phyloP scores from a whole-genome alignment of 2,888 invertebrate genomes.

The Epinotia ramella region DNA sequence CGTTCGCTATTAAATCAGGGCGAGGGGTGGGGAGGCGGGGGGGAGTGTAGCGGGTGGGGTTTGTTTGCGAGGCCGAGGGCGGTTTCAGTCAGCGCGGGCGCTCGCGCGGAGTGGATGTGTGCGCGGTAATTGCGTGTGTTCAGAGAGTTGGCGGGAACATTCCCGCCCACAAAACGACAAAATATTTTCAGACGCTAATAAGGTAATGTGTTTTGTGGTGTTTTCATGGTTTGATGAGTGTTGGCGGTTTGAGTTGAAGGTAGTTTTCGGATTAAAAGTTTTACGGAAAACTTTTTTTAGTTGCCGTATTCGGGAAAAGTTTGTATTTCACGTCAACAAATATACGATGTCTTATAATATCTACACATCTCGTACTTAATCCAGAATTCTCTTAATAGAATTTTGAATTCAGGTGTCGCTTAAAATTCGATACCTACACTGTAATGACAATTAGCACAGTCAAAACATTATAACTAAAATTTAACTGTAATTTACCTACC shows the following conservation, averaged over 20 bases:
- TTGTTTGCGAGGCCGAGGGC: slow-evolving; percentile 79
- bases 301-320: neutral
- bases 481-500: neutral
- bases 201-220: slow-evolving; percentile 66
- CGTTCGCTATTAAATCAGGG: slow-evolving; percentile 84
- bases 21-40: slow-evolving; percentile 75
- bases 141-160: slow-evolving; percentile 80
- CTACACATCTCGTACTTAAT: neutral
- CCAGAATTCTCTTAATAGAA: neutral
- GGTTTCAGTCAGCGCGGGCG: slow-evolving; percentile 70
- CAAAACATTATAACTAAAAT: neutral
- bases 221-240: slow-evolving; percentile 14
- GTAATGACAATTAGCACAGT: neutral
- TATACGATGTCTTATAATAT: neutral
- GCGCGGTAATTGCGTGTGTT: slow-evolving; percentile 80
- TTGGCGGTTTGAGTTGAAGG: slow-evolving; percentile 2
- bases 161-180: slow-evolving; percentile 81
- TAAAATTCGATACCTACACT: neutral
- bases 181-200: slow-evolving; percentile 86
- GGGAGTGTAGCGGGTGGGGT: slow-evolving; percentile 84
- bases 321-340: neutral
- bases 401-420: neutral
- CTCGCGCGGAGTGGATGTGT: slow-evolving; percentile 63
- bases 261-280: neutral
- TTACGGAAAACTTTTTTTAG: slow-evolving; percentile 14